Conservation (phyloP, 2,113 vertebrate genomes). For the Agelaius tricolor region DNA sequence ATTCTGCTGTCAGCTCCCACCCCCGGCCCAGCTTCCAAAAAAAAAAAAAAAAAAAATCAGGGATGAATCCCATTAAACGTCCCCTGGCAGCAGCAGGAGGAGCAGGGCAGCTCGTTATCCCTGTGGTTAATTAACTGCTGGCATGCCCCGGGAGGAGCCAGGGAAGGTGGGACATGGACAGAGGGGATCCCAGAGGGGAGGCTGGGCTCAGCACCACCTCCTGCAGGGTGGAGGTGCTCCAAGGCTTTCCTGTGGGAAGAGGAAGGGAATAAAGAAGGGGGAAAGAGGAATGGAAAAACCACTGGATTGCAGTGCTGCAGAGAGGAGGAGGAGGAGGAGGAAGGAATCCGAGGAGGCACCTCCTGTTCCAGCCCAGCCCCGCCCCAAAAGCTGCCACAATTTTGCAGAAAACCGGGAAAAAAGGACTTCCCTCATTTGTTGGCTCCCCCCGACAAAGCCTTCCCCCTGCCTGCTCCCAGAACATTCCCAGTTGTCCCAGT, state of each 20-base stretch:
- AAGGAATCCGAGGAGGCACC: rapidly evolving
- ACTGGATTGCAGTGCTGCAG: rapidly evolving
- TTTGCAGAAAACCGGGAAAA: background rate
- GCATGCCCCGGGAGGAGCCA: background rate
- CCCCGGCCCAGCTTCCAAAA: background rate
- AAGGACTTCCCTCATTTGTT: background rate
- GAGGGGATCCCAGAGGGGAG: background rate
- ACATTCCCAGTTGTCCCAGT: background rate
- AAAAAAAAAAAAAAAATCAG: rapidly evolving
- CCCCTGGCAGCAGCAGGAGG: background rate
- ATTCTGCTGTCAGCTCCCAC: background rate
- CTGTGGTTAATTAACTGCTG: background rate
- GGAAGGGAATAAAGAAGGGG: background rate
- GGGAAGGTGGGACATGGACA: background rate
- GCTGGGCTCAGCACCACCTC: background rate
- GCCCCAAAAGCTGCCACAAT: background rate
- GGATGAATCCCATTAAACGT: rapidly evolving
- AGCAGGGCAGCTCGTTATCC: background rate
- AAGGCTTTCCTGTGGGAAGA: background rate
- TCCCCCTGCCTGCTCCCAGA: background rate
- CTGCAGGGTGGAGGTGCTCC: background rate
- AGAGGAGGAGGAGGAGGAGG: background rate
- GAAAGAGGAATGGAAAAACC: background rate
- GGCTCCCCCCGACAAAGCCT: background rate
- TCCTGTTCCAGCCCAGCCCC: rapidly evolving